Evolutionary conservation across 2,888 invertebrate genomes (phyloP).

Genomic region (Aplocera efformata): DNA sequence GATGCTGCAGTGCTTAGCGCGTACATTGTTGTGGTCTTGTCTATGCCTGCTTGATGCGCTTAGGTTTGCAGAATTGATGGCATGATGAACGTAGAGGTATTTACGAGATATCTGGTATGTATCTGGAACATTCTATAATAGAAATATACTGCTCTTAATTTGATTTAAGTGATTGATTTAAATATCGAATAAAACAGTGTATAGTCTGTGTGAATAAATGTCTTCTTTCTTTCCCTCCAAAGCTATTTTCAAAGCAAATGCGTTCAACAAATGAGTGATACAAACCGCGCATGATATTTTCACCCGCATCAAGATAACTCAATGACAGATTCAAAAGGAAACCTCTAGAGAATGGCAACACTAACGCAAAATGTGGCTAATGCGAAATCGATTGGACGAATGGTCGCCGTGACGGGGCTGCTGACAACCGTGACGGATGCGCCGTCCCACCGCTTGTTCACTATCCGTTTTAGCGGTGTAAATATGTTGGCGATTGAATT

Average conservation of each 20-base stretch:
- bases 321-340: conserved; percentile 1
- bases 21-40: conserved; percentile 12
- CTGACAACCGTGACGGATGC: conserved; percentile 30
- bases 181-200: no score
- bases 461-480: conserved; percentile 24
- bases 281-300: no score
- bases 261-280: no score
- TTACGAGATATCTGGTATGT: no score
- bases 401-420: conserved; percentile 22
- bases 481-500: conserved; percentile 25
- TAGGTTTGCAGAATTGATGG: conserved; percentile 10
- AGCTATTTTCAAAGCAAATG: no score
- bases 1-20: conserved; percentile 17
- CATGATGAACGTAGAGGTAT: background rate
- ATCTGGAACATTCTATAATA: no score
- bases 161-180: no score
- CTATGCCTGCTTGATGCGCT: conserved; percentile 11
- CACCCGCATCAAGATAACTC: no score
- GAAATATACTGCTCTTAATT: no score
- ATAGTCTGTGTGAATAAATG: no score
- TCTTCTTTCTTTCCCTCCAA: no score
- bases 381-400: conserved; percentile 59
- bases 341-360: conserved; percentile 14
- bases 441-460: conserved; percentile 23
- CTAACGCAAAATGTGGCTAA: conserved; percentile 53